phyloP scores from a whole-genome alignment of 1,140 invertebrate species.

The Steinernema feltiae region DNA sequence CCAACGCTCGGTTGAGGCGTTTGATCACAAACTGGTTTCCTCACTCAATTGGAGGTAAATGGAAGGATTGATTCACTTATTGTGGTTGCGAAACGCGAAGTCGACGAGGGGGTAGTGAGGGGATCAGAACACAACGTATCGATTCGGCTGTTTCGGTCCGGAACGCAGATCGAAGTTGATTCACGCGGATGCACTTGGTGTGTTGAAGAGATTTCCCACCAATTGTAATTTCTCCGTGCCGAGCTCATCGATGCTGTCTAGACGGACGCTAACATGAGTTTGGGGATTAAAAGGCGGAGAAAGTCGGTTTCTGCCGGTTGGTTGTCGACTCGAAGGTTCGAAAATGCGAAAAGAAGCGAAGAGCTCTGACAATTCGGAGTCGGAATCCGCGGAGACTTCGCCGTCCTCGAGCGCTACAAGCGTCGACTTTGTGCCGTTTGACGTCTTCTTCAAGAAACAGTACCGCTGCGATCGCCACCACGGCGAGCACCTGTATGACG shows the following conservation, averaged over 20 bases:
- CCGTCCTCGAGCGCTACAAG: background rate
- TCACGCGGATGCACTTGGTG: too few relatives aligned
- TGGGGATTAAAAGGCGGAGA: background rate
- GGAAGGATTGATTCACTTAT: background rate
- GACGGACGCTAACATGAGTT: background rate
- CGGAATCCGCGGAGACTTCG: background rate
- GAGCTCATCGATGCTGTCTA: too few relatives aligned
- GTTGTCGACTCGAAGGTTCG: background rate
- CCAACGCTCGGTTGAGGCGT: background rate
- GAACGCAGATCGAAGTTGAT: too few relatives aligned
- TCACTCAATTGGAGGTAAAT: slow-evolving; percentile 4
- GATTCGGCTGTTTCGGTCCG: too few relatives aligned
- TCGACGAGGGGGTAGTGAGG: too few relatives aligned
- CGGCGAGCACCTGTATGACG: background rate
- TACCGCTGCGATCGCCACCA: background rate
- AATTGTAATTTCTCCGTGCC: too few relatives aligned
- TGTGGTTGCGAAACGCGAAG: too few relatives aligned
- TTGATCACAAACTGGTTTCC: slow-evolving; percentile 11
- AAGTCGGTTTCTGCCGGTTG: background rate
- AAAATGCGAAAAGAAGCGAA: background rate
- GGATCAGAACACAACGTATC: too few relatives aligned
- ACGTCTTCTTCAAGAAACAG: slow-evolving; percentile 5
- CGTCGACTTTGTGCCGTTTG: background rate
- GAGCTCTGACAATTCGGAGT: background rate
- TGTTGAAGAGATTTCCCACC: too few relatives aligned